Base-by-base conservation (phyloP, 2,113 vertebrate genomes). In the Toxotes chatareus region DNA sequence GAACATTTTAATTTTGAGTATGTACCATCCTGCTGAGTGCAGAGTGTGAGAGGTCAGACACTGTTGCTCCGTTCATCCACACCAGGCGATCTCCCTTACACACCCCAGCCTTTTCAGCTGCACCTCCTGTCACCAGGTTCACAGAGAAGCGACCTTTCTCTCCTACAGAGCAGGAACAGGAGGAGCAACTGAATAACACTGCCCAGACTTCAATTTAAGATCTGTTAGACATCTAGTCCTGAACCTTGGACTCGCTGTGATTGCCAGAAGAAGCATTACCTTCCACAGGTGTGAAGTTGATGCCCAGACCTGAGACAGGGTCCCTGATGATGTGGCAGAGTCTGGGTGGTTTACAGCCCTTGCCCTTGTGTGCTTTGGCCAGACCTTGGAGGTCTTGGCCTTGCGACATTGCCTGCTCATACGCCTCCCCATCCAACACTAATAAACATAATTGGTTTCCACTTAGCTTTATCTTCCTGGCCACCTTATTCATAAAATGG, bases 101-200 rank as follows among this genome's bases (percentile, higher is more conserved):
- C 65, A 98, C 96, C 0, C 96, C 96, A 0, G 96, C 96, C n/a
- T 84, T 93, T n/a, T 97, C 95, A 0, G 97, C 97, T 0, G 96
- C 94, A 2, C 97, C 96, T 0, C 94, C 94, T 13, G 73, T 12
- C 49, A 75, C 86, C 76, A 96, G 91, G 0, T 83, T 94, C 60
- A 99, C 90, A 11, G 94, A 94, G 93, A 97, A 97, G 69, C 73
- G 88, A 49, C 96, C 96, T 57, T 86, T 95, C 69, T 76, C 17
- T 21, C 97, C 97, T 99, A 68, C 4, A 17, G 55, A 69, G 44
- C 46, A 79, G 36, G 70, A 44, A 80, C 23, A 73, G 32, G 38
- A 70, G 44, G 23, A 68, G 62, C 13, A 60, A 17, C 31, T 77
- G 27, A 49, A 36, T 31, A 51, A 53, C 38, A 31, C 75, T 1